These are phyloP conservation scores for Papilio elwesi DNA, from an alignment of 2,888 invertebrate genomes.

Conservation along the genomic window DNA sequence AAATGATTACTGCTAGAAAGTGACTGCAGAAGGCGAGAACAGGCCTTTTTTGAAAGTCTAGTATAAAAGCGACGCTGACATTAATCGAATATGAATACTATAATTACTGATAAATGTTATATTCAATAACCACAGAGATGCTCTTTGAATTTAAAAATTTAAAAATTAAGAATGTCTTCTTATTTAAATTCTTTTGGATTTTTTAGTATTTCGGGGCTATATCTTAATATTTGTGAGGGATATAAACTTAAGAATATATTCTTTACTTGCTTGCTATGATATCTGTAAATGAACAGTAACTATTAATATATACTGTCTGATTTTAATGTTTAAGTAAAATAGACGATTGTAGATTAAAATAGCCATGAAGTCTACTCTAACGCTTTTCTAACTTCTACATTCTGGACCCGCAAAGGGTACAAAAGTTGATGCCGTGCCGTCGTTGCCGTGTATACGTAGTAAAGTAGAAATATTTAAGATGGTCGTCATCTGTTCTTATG, in stretches of 20 bases:
- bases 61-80: background rate
- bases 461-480: conserved; percentile 2
- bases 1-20: too few relatives aligned
- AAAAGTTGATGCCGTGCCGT: background rate
- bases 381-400: conserved; percentile 7
- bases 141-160: conserved; percentile 6
- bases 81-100: background rate
- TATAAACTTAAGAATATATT: background rate
- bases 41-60: too few relatives aligned
- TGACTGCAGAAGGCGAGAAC: too few relatives aligned
- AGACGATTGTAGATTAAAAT: conserved; percentile 20
- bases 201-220: background rate
- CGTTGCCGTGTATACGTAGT: background rate
- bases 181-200: background rate
- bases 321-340: conserved; percentile 15
- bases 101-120: conserved; percentile 2
- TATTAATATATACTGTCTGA: conserved; percentile 9
- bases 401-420: background rate
- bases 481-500: conserved; percentile 20
- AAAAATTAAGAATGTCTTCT: background rate
- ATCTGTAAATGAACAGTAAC: background rate
- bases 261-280: conserved; percentile 2
- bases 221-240: background rate
- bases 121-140: background rate
- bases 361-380: conserved; percentile 38